Evolutionary conservation across 2,888 invertebrate genomes (phyloP), one percentile per base, ranked within the genome.

Genomic region (Tanaodytes sp.): DNA sequence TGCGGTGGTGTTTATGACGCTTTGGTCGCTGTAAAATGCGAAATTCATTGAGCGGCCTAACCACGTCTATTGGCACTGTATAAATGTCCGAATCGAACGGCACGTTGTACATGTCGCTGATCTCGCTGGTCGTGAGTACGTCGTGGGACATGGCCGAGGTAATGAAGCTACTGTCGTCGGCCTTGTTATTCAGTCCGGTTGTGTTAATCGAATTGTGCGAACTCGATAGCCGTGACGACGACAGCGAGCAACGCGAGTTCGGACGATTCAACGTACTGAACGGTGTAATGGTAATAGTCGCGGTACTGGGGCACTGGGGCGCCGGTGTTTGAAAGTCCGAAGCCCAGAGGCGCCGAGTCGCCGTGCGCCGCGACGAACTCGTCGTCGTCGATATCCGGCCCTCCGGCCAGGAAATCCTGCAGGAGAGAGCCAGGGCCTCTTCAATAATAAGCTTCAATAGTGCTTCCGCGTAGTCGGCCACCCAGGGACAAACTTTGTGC

Each of bases 111-210:
- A 94, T 91, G 83, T 94, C 94, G 65, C 79, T 79, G 66, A 93
- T 93, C 80, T 93, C 92, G 70, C 91, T 90, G n/a, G 91, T 90
- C 70, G 91, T 88, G 31, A 94, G 86, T 1, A 93, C 92, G 80
- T 94, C 94, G 80, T 94, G 94, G 0, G 94, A 94, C 87, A 94
- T 94, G 27, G 94, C 94, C 80, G 94, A 94, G 0, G 94, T 94
- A 73, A 94, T 94, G 82, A 94, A 94, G 80, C 91, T 93, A 15
- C 94, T 94, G 82, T 94, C 94, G 79, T 94, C 94, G 1, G 89
- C 91, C 85, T 91, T 92, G 78, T 92, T 91, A 72, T 92, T 90
- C 64, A 94, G 87, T 4, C 84, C 84, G 8, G 82, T 76, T 4
- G 83, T 85, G 46, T 85, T 85, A 65, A 85, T 82, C 0, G 94